Conservation (phyloP, 37 sponge, comb jelly and placozoan genomes). For the Agelas oroides region DNA sequence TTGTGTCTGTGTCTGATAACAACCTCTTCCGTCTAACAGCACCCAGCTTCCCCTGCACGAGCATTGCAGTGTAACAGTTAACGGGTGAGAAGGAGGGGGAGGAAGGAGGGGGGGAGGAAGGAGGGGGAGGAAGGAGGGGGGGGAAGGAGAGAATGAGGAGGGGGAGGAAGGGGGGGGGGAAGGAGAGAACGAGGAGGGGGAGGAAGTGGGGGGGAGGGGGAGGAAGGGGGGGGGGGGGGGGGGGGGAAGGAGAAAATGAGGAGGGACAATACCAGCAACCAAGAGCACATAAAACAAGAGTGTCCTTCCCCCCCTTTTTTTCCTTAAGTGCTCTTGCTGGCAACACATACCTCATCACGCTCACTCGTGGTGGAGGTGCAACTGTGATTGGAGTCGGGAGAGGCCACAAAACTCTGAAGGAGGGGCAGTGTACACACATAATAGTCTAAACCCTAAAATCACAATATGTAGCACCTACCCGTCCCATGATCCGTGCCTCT, state of each 20-base stretch:
- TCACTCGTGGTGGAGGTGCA: constrained; percentile 7
- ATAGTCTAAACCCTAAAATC: no score
- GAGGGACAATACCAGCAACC: neutral
- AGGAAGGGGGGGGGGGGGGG: neutral
- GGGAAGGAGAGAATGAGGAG: neutral
- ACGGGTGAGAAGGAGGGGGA: neutral
- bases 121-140: neutral
- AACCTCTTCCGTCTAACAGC: no score
- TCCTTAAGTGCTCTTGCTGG: no score
- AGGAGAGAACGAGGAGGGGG: neutral
- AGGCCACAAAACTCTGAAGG: constrained; percentile 2
- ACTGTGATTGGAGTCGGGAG: constrained; percentile 42
- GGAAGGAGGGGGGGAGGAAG: neutral
- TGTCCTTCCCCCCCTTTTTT: no score
- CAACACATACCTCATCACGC: neutral
- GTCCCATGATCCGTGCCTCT: constrained; percentile 85
- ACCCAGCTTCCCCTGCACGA: no score
- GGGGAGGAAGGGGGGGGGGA: neutral
- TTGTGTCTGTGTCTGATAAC: no score
- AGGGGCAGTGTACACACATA: no score
- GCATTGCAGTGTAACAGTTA: no score
- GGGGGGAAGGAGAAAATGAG: neutral
- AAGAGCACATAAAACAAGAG: no score
- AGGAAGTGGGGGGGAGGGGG: neutral
- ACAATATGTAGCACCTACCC: constrained; percentile 1